Evolutionary conservation across 2,113 vertebrate genomes (phyloP), one percentile per base, ranked within the genome.

Genomic region (Elachura formosa): DNA sequence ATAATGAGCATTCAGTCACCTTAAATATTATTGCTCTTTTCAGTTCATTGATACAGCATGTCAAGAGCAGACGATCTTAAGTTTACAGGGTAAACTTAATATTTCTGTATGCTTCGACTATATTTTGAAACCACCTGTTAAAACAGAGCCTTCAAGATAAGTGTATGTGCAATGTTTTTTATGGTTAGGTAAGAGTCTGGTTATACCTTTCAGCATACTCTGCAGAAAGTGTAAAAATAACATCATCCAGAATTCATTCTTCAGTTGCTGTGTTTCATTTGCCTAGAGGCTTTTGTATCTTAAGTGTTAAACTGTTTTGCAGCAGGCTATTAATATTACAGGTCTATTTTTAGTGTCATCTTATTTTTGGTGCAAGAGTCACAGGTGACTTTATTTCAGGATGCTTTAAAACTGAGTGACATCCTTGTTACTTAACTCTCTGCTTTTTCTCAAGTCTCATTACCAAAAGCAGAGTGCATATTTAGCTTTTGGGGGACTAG

Each of bases 1-100:
- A 86, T 97, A 96, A 96, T 82, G 72, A 78, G 43, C 59, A 91
- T 92, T 93, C 81, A 87, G 84, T 55, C 75, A 96, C 91, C 55
- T 94, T 78, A 89, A 87, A 87, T 78, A 16, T 91, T 94, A 62
- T 31, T 87, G 69, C 84, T 91, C 38, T 71, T 89, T 92, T 87
- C 71, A 75, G 49, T 90, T 91, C 87, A 72, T 76, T 85, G 71
- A 73, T 94, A 68, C n/a, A 93, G 59, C 49, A 64, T 69, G 45
- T 80, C 31, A 92, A 78, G 23, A 90, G 36, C 48, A 85, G 56
- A 64, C 56, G 67, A 72, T 79, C 36, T 43, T 38, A 71, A 82
- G n/a, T 91, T 76, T 93, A 40, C 29, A 64, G 80, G 33, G 16
- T 56, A 74, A 64, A 64, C 24, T 23, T 73, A 78, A 31, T 78